Evolutionary conservation across 64 coral and sea anemone genomes (phyloP).

Genomic region (Acropora tenuis): DNA sequence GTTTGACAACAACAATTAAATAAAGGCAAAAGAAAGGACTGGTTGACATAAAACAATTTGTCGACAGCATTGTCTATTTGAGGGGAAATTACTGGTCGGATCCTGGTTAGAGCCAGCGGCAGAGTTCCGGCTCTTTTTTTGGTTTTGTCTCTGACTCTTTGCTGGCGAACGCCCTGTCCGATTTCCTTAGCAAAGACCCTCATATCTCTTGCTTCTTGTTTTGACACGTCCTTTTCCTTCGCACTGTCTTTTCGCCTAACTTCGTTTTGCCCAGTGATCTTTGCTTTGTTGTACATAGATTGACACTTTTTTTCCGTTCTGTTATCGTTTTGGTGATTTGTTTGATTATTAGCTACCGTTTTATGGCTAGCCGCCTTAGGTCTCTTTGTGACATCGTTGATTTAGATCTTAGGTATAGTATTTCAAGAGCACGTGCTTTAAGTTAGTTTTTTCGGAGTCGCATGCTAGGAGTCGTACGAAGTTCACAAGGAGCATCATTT

Average conservation of each 20-base stretch:
- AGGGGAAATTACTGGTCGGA: not conserved
- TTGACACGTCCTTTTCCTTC: not conserved
- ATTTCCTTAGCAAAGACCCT: constrained; percentile 27
- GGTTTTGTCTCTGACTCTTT: not conserved
- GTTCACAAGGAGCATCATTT: too few species aligned
- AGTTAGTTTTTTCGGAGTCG: too few species aligned
- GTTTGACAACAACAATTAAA: too few species aligned
- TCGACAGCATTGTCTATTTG: not conserved
- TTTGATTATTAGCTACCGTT: too few species aligned
- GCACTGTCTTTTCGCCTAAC: not conserved
- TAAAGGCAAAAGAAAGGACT: too few species aligned
- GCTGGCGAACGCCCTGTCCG: not conserved
- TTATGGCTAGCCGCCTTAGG: too few species aligned
- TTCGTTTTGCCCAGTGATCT: not conserved
- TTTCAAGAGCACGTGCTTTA: too few species aligned
- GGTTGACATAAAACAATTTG: too few species aligned
- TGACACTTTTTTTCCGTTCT: not conserved
- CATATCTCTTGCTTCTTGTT: constrained; percentile 2
- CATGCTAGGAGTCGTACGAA: too few species aligned
- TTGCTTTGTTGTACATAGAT: constrained; percentile 8
- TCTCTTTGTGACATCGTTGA: too few species aligned
- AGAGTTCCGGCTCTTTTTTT: constrained; percentile 10
- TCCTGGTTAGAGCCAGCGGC: not conserved
- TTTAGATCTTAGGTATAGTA: too few species aligned
- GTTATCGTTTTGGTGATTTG: too few species aligned